Evolutionary conservation across 2,888 invertebrate genomes (phyloP).

Genomic region (Brenthis daphne): DNA sequence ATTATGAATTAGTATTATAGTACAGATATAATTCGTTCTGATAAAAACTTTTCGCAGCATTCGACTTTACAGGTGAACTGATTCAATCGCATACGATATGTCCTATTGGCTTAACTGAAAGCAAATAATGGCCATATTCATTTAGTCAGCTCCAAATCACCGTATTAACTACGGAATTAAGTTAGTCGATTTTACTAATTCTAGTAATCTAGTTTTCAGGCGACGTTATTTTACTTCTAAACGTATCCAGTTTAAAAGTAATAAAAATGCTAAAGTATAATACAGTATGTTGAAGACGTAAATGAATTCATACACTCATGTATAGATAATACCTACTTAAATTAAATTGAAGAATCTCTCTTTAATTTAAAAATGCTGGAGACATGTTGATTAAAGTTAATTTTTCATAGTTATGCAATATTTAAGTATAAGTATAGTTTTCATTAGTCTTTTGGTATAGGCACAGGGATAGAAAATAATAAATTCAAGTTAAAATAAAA

Average conservation of each 20-base stretch:
- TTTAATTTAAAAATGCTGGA: too few relatives aligned
- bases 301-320: background rate
- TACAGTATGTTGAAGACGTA: too few relatives aligned
- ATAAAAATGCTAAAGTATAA: background rate
- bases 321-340: too few relatives aligned
- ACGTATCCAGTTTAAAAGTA: conserved; percentile 3
- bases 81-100: conserved; percentile 2
- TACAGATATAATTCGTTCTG: too few relatives aligned
- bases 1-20: too few relatives aligned
- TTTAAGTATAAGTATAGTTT: too few relatives aligned
- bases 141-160: conserved; percentile 37
- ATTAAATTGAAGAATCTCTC: too few relatives aligned
- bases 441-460: too few relatives aligned
- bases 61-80: background rate
- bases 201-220: conserved; percentile 34
- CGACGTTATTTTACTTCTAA: conserved; percentile 23
- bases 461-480: too few relatives aligned
- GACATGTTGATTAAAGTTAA: too few relatives aligned
- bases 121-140: conserved; percentile 34
- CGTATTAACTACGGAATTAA: conserved; percentile 40
- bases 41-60: background rate
- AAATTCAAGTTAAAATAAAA: too few relatives aligned
- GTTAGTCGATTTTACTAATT: conserved; percentile 38
- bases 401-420: too few relatives aligned
- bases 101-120: conserved; percentile 28